Evolutionary conservation across 1,140 invertebrate species (phyloP).

Genomic region (Zophobas morio): DNA sequence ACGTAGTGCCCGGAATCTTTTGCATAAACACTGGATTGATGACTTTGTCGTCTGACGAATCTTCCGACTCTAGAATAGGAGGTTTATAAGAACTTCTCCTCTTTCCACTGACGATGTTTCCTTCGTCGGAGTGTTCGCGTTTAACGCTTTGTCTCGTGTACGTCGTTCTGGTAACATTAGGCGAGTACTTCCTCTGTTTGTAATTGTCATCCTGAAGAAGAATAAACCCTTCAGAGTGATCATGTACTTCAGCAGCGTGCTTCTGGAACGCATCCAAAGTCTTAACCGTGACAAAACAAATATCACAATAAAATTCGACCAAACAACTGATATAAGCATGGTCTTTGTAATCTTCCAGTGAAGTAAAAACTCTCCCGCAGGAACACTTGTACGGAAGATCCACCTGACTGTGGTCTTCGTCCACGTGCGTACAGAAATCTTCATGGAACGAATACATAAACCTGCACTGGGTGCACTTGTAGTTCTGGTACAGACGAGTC

Average conservation of each 20-base stretch:
- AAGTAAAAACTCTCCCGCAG: conserved; percentile 57
- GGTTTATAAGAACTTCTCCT: conserved; percentile 43
- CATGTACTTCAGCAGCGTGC: conserved; percentile 60
- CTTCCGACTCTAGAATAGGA: conserved; percentile 18
- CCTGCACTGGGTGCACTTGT: conserved; percentile 61
- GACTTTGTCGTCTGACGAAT: conserved; percentile 29
- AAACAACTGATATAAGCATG: conserved; percentile 61
- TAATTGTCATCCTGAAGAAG: conserved; percentile 61
- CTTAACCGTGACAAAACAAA: conserved; percentile 59
- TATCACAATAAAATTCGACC: conserved; percentile 62
- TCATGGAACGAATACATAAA: conserved; percentile 63
- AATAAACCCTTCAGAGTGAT: conserved; percentile 61
- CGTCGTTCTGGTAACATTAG: not conserved
- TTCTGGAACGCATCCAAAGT: conserved; percentile 60
- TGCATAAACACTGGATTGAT: conserved; percentile 24
- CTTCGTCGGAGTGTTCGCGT: conserved; percentile 42
- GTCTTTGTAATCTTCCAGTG: conserved; percentile 59
- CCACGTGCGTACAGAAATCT: conserved; percentile 62
- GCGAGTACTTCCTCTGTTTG: conserved; percentile 46
- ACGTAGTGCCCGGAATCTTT: conserved; percentile 54
- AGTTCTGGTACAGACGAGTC: conserved; percentile 63
- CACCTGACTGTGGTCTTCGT: conserved; percentile 58
- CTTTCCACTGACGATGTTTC: conserved; percentile 47
- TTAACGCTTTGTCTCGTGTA: conserved; percentile 7
- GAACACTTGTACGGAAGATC: conserved; percentile 54